These are phyloP conservation scores for Papilio helenus DNA, from an alignment of 1,140 invertebrate species.

Conservation along the genomic window DNA sequence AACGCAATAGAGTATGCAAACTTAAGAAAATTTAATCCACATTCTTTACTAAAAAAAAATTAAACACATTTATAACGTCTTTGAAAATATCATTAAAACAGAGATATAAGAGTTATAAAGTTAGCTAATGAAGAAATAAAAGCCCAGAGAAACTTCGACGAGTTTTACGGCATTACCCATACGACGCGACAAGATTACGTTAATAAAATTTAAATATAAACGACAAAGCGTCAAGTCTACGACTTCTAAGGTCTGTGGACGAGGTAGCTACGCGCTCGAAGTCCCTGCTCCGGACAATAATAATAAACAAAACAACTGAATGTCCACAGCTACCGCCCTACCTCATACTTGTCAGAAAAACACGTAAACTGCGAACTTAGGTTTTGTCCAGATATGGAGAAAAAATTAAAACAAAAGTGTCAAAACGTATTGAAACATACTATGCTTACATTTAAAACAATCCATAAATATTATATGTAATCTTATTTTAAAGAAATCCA, in stretches of 20 bases:
- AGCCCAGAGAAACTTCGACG: background rate
- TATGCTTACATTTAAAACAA: too few species aligned
- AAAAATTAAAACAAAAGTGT: background rate
- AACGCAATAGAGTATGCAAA: too few species aligned
- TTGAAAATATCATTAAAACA: background rate
- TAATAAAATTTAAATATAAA: constrained; percentile 34
- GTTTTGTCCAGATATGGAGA: background rate
- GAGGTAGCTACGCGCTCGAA: constrained; percentile 31
- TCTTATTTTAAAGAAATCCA: background rate
- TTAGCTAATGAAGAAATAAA: background rate
- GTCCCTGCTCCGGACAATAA: constrained; percentile 53
- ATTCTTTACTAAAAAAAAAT: too few species aligned
- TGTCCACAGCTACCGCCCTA: constrained; percentile 48
- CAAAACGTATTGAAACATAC: too few species aligned
- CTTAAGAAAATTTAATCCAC: too few species aligned
- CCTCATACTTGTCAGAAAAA: constrained; percentile 36
- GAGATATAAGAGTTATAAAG: background rate
- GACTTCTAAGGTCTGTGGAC: constrained; percentile 25
- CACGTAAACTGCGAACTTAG: constrained; percentile 28
- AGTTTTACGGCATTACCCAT: background rate
- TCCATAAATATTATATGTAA: too few species aligned
- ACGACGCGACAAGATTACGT: background rate
- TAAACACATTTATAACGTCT: background rate
- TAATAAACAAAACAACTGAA: constrained; percentile 58
- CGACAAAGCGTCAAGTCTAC: constrained; percentile 26